A percentile compares a stretch with the other conserved stretches of the same genome.
These are phyloP conservation scores for Urocyon cinereoargenteus DNA, from an alignment of 2,797 vertebrate genomes.

Conservation along the genomic window DNA sequence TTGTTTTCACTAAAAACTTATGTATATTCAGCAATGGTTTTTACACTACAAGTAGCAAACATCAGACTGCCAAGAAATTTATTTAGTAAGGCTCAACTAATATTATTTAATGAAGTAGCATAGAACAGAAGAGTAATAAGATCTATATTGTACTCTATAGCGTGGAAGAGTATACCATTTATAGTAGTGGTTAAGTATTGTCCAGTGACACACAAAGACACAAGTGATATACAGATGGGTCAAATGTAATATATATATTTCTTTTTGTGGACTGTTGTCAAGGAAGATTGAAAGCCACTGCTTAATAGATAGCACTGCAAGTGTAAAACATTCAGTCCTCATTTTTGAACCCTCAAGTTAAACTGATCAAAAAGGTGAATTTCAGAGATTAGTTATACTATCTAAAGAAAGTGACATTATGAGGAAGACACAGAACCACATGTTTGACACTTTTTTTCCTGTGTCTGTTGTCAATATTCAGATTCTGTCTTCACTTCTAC, in stretches of 20 bases:
- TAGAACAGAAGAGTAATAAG: not conserved
- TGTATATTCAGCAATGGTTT: not conserved
- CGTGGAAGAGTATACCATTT: not conserved
- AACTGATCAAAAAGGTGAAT: not conserved
- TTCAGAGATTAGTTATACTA: constrained; percentile 12
- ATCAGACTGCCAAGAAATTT: not conserved
- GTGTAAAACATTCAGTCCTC: not conserved
- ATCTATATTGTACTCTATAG: not conserved
- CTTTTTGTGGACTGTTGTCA: not conserved
- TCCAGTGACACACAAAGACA: not conserved
- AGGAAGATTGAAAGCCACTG: constrained; percentile 5
- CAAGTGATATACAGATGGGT: not conserved
- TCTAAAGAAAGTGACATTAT: not conserved
- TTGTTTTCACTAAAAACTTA: constrained; percentile 15
- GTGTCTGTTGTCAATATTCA: not conserved
- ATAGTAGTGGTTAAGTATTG: not conserved
- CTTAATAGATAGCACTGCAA: not conserved
- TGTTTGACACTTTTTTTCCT: not conserved
- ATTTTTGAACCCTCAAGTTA: constrained; percentile 13
- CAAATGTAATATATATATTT: constrained; percentile 7
- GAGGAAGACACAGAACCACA: not conserved
- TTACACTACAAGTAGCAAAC: not conserved
- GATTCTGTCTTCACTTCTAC: not conserved
- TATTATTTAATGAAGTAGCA: not conserved
- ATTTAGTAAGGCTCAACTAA: not conserved